Evolutionary conservation across 2,113 vertebrate genomes (phyloP), one percentile per base, ranked within the genome.

Genomic region (Jacana jacana): DNA sequence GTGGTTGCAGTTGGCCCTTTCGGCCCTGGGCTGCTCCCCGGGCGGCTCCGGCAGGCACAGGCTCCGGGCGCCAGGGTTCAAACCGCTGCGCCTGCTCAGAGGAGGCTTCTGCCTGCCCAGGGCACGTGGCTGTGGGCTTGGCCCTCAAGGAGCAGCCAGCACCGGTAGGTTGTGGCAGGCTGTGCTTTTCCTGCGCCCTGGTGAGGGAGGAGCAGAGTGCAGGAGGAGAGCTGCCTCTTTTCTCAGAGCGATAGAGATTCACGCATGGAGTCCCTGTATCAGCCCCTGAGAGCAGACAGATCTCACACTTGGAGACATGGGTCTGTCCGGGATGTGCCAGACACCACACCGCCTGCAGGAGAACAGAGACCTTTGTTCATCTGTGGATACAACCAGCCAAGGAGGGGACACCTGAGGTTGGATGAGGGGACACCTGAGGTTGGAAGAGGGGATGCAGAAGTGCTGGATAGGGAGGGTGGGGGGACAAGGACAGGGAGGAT

Each of bases 301-400:
- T 7, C 30, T 37, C 39, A 2, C 20, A 12, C 14, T 13, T 27
- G 65, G 14, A 63, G 49, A 24, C 35, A 13, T 6, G 31, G 35
- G 14, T 44, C 65, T 57, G 39, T 17, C 30, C 55, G 30, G 63
- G 64, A n/a, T 7, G 37, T 39, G 55, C 11, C 77, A 42, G 5
- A 23, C 1, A 22, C 9, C 42, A 15, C 8, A 4, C 5, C 2
- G 10, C 33, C 8, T 30, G 9, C 3, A 2, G 33, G 51, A 58
- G 10, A 40, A 64, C 33, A 37, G 44, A 35, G 61, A 17, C 48
- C 17, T 33, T 10, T 13, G 66, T 68, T 49, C 40, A n/a, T 13
- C 23, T 13, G 9, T 25, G 18, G 61, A 16, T 14, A 11, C 18
- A 3, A 17, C 63, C 19, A 40, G 46, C n/a, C 77, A 20, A 24